Evolutionary conservation across 2,113 vertebrate genomes (phyloP).

Genomic region (Gambusia affinis): DNA sequence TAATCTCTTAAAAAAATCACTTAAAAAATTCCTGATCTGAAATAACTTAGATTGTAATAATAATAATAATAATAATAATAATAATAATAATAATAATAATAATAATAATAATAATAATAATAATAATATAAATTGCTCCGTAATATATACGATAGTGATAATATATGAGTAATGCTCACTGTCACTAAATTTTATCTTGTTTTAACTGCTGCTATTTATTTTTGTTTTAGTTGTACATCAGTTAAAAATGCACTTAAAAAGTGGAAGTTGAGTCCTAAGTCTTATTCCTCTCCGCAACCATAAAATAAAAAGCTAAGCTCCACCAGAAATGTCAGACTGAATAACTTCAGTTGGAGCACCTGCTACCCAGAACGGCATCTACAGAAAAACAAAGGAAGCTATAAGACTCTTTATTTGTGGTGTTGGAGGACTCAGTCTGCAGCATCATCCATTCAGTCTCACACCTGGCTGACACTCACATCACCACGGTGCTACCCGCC

Average conservation of each 20-base stretch:
- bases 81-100: too few species aligned
- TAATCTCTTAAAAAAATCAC: too few species aligned
- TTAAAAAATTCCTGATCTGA: too few species aligned
- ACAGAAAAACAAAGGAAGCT: conserved; percentile 46
- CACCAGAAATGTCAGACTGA: conserved; percentile 56
- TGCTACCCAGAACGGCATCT: background rate
- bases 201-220: background rate
- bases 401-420: conserved; percentile 63
- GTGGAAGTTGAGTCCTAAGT: conserved; percentile 5
- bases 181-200: background rate
- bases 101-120: too few species aligned
- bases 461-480: conserved; percentile 53
- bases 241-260: conserved; percentile 31
- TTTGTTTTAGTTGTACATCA: conserved; percentile 4
- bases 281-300: conserved; percentile 25
- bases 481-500: background rate
- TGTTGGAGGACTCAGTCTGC: conserved; percentile 42
- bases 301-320: conserved; percentile 41
- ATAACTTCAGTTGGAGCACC: conserved; percentile 11
- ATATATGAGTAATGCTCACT: background rate
- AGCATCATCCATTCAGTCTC: conserved; percentile 29
- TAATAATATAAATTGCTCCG: too few species aligned
- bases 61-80: too few species aligned
- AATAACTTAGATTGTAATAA: too few species aligned
- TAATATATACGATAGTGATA: background rate